Evolutionary conservation across 2,797 vertebrate genomes (phyloP).

Genomic region (Hoplostethus mediterraneus): DNA sequence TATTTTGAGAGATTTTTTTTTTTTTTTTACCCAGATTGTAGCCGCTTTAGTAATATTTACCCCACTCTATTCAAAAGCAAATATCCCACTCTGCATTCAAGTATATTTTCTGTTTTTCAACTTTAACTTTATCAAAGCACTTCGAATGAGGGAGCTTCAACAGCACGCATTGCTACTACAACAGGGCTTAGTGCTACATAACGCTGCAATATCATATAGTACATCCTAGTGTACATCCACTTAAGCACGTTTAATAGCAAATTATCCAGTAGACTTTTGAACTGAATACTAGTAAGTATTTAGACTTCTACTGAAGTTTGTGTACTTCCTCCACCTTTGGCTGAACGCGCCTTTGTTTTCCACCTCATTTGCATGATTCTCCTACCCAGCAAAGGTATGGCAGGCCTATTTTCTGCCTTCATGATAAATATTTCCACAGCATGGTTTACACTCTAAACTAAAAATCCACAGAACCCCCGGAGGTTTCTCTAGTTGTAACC

Average conservation of each 20-base stretch:
- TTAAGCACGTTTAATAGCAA: not conserved
- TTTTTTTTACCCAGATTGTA: not conserved
- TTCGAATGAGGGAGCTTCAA: not conserved
- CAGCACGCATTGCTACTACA: not conserved
- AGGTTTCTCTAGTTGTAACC: slow-evolving; percentile 31
- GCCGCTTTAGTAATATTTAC: not conserved
- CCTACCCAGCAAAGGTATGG: not conserved
- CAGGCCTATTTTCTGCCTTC: slow-evolving; percentile 27
- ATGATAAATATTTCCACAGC: slow-evolving; percentile 14
- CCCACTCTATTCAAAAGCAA: not conserved
- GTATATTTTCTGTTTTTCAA: not conserved
- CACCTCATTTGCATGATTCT: not conserved
- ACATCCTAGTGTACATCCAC: not conserved
- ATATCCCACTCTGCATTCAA: not conserved
- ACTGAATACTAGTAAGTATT: not conserved
- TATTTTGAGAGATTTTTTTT: not conserved
- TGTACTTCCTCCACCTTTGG: not conserved
- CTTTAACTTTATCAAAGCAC: not conserved
- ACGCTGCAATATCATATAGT: not conserved
- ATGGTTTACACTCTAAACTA: slow-evolving; percentile 20
- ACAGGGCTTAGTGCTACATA: not conserved
- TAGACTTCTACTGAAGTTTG: not conserved
- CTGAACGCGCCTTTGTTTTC: not conserved
- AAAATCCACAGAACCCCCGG: slow-evolving; percentile 31
- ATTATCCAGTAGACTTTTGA: not conserved